phyloP scores from a whole-genome alignment of 1,140 invertebrate genomes.

The Megalonaias nervosa region DNA sequence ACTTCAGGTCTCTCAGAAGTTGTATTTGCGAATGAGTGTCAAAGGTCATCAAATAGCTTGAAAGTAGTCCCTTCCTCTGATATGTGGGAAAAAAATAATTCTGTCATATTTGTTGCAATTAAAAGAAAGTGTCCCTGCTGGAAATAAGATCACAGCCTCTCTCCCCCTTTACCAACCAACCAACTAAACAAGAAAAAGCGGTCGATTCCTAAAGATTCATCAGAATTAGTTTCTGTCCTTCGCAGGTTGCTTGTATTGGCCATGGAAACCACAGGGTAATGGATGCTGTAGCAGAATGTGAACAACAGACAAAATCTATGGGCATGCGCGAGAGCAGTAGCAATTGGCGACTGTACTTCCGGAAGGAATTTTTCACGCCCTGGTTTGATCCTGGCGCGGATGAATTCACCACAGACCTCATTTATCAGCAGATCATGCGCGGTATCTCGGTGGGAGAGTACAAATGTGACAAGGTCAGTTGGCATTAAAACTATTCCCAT shows the following conservation, averaged over 20 bases:
- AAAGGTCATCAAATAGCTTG: no score
- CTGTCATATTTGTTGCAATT: no score
- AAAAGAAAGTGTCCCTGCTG: no score
- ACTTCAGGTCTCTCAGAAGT: no score
- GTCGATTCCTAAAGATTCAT: no score
- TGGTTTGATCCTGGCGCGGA: slow-evolving; percentile 58
- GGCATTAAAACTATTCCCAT: background rate
- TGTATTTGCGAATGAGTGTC: no score
- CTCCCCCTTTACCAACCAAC: no score
- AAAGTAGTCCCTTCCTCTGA: no score
- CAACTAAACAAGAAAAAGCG: no score
- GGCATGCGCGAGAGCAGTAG: slow-evolving; percentile 61
- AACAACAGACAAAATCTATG: slow-evolving; percentile 59
- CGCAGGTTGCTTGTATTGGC: slow-evolving; percentile 68
- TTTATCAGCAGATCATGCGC: slow-evolving; percentile 64
- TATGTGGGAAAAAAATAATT: no score
- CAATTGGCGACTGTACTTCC: slow-evolving; percentile 64
- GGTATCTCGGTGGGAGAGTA: slow-evolving; percentile 64
- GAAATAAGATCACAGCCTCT: no score
- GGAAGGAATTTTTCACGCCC: slow-evolving; percentile 66
- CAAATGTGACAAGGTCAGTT: slow-evolving; percentile 54
- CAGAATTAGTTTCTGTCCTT: no score
- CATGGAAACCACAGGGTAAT: slow-evolving; percentile 64
- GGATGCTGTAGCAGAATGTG: slow-evolving; percentile 68
- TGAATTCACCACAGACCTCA: slow-evolving; percentile 53